A percentile compares a stretch with the other conserved stretches of the same genome.
These are phyloP conservation scores for Corydoras maculifer DNA, from an alignment of 2,113 vertebrate genomes.

Conservation along the genomic window DNA sequence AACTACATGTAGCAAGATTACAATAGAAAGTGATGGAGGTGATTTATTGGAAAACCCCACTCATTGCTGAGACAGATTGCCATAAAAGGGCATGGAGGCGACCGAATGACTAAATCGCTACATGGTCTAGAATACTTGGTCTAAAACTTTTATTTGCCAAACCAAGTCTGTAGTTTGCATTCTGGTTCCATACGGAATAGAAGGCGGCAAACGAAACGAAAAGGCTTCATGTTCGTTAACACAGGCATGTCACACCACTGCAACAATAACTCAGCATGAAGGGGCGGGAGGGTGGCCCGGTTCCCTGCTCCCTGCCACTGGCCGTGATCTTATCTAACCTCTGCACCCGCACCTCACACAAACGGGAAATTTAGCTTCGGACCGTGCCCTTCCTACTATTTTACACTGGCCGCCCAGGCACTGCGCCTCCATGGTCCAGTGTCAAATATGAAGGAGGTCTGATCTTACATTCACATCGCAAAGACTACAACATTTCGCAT, in stretches of 20 bases:
- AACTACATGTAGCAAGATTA: too few species aligned
- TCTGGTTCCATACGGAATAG: too few species aligned
- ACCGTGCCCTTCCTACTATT: slow-evolving; percentile 89
- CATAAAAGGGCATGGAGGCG: too few species aligned
- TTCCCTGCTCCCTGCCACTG: slow-evolving; percentile 52
- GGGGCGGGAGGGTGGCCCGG: slow-evolving; percentile 24
- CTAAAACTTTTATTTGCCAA: too few species aligned
- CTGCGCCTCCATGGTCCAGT: slow-evolving; percentile 36
- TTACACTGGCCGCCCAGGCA: slow-evolving; percentile 66
- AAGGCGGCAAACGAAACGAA: background rate
- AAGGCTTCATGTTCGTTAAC: slow-evolving; percentile 29
- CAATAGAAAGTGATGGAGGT: too few species aligned
- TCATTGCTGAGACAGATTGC: too few species aligned
- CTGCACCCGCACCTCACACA: slow-evolving; percentile 54
- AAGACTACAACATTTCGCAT: too few species aligned
- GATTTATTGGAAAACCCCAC: too few species aligned
- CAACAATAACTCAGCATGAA: slow-evolving; percentile 29
- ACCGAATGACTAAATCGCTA: too few species aligned
- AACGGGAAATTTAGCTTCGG: slow-evolving; percentile 70
- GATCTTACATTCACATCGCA: background rate
- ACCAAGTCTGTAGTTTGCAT: too few species aligned
- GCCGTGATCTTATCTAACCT: slow-evolving; percentile 72
- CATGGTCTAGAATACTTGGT: too few species aligned
- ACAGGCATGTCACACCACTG: background rate
- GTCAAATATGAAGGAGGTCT: slow-evolving; percentile 2